A percentile compares a stretch with the other conserved stretches of the same genome.
Conservation (phyloP, 2,888 invertebrate genomes). For the Serrognathus titanus region DNA sequence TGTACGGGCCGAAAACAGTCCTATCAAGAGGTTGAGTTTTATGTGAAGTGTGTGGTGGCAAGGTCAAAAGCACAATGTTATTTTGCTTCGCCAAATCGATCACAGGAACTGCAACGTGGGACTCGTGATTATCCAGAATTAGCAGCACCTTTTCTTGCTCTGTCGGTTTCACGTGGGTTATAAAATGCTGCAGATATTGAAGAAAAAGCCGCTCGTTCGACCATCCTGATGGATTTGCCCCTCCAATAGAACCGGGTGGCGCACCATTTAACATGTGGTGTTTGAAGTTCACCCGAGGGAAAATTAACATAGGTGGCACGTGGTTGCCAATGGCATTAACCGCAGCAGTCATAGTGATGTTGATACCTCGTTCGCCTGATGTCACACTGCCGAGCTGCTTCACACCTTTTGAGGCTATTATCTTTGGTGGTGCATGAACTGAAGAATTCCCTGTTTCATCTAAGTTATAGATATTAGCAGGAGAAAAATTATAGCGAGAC, state of each 20-base stretch:
- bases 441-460: slow-evolving; percentile 13
- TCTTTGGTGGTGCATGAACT: slow-evolving; percentile 23
- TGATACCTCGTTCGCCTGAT: slow-evolving; percentile 28
- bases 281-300: slow-evolving; percentile 27
- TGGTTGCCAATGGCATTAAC: slow-evolving; percentile 22
- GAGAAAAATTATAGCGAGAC: background rate
- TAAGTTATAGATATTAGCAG: background rate
- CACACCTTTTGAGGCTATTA: slow-evolving; percentile 21
- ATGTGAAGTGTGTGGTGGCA: background rate
- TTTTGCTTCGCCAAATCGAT: slow-evolving; percentile 26
- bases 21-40: slow-evolving; percentile 6
- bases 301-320: slow-evolving; percentile 31
- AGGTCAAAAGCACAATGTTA: slow-evolving; percentile 26
- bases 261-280: slow-evolving; percentile 23
- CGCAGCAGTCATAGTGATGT: slow-evolving; percentile 29
- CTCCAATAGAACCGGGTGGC: slow-evolving; percentile 23
- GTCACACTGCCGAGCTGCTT: slow-evolving; percentile 26
- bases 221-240: slow-evolving; percentile 23
- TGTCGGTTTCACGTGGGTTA: slow-evolving; percentile 19
- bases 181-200: slow-evolving; percentile 23
- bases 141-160: slow-evolving; percentile 23
- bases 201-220: slow-evolving; percentile 25
- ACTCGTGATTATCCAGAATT: slow-evolving; percentile 28
- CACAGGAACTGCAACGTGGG: slow-evolving; percentile 20
- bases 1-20: background rate